A percentile compares a stretch with the other conserved stretches of the same genome.
Evolutionary conservation across 2,113 vertebrate genomes (phyloP).

Genomic region (Sylvilagus bachmani): DNA sequence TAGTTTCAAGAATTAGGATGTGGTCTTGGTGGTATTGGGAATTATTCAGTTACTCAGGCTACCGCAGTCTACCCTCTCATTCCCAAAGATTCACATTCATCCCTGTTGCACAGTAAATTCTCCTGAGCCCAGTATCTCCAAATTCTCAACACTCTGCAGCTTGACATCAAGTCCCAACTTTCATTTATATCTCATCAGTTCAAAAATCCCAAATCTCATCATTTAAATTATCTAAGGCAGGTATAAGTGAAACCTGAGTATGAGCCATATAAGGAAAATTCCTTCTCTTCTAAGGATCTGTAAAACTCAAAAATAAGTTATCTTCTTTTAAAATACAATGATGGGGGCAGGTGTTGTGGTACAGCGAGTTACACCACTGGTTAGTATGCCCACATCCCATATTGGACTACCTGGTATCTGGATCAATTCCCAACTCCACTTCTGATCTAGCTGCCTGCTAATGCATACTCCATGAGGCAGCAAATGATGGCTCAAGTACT

Average conservation of each 20-base stretch:
- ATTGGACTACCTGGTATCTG: too few species aligned
- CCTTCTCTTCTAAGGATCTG: not conserved
- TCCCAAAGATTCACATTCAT: not conserved
- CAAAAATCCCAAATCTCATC: not conserved
- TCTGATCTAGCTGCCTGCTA: too few species aligned
- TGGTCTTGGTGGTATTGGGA: too few species aligned
- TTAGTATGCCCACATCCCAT: too few species aligned
- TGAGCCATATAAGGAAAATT: not conserved
- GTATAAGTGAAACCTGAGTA: not conserved
- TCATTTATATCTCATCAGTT: not conserved
- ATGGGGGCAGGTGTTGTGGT: too few species aligned
- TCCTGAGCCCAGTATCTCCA: not conserved
- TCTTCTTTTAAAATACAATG: not conserved
- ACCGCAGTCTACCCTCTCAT: not conserved
- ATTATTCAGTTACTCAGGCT: not conserved
- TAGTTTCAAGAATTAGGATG: not conserved
- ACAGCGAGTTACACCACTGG: too few species aligned
- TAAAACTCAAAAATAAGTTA: not conserved
- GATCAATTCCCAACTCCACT: too few species aligned
- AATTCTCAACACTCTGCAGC: not conserved
- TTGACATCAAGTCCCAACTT: not conserved
- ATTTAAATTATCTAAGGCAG: not conserved
- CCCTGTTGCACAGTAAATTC: not conserved
- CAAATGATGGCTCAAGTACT: too few species aligned
- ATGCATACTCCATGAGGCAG: too few species aligned